Evolutionary conservation across 2,888 invertebrate genomes (phyloP), one percentile per base, ranked within the genome.

Genomic region (Lithophane leautieri): DNA sequence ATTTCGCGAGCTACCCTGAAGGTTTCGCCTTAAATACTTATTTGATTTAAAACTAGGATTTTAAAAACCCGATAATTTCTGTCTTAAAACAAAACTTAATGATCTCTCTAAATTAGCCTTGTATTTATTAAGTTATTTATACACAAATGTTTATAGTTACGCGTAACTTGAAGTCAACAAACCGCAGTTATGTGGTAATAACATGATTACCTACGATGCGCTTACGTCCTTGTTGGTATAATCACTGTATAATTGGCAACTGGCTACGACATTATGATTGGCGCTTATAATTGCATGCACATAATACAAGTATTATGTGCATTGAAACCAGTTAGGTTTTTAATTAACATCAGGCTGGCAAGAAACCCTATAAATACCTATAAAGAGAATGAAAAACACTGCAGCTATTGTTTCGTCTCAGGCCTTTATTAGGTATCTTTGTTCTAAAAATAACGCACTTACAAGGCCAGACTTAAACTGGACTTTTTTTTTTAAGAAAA

Each of bases 151-250:
- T 12, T 42, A 42, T 78, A 67, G 42, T 70, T 62, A 56, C 58
- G 54, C 8, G 14, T 34, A 34, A 52, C 19, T 70, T 22, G 58
- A 34, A 67, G 75, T 81, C 76, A 81, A 84, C 52, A 71, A 79
- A 80, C 84, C 50, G 56, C 52, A 61, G 22, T 22, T n/a, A 72
- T 54, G 81, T n/a, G 54, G 67, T 68, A 67, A 79, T 70, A 68
- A 73, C 54, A 70, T 73, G 70, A 83, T 83, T 19, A 52, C 11
- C 12, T 44, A 61, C 16, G 50, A 40, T 78, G 70, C 84, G 60
- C 63, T 63, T 70, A 47, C n/a, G 75, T 52, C 56, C 61, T 70
- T 61, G 68, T 66, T 22, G 50, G 12, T n/a, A 42, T 74, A 68
- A 71, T 56, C 22, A 68, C 40, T 44, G 3, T n/a, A 54, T 62